These are phyloP conservation scores for Crenichthys baileyi DNA, from an alignment of 2,797 vertebrate genomes.

Conservation along the genomic window DNA sequence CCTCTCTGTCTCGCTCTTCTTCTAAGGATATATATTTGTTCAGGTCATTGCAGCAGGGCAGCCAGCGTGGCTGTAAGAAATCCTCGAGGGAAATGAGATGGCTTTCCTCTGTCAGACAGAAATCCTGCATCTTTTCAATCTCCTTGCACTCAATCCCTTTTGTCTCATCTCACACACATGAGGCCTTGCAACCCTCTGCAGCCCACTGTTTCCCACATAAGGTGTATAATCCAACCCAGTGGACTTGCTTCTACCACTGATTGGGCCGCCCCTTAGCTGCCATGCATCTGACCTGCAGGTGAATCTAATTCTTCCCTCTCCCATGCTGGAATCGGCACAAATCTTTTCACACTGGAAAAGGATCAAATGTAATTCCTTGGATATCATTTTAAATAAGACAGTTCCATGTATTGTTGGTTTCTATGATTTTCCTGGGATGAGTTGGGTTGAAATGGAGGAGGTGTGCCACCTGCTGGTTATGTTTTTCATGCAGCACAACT, in stretches of 20 bases:
- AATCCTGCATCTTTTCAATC: constrained; percentile 28
- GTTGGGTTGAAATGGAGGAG: constrained; percentile 15
- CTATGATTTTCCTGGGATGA: background rate
- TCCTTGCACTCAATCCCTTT: constrained; percentile 33
- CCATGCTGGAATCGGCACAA: constrained; percentile 31
- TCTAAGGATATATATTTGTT: constrained; percentile 39
- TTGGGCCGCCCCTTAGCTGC: constrained; percentile 28
- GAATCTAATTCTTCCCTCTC: constrained; percentile 38
- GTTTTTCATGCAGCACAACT: background rate
- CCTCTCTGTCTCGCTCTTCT: constrained; percentile 8
- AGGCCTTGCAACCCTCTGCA: constrained; percentile 35
- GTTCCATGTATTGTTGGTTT: constrained; percentile 35
- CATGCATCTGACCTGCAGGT: constrained; percentile 42
- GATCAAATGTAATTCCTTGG: constrained; percentile 56
- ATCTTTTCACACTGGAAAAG: constrained; percentile 60
- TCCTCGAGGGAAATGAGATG: constrained; percentile 54
- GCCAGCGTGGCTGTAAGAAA: constrained; percentile 28
- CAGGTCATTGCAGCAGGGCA: constrained; percentile 44
- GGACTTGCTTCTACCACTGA: constrained; percentile 49
- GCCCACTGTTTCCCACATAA: constrained; percentile 23
- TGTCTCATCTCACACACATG: constrained; percentile 48
- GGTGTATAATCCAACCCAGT: constrained; percentile 37
- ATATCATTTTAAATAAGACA: constrained; percentile 39
- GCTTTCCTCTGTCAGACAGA: constrained; percentile 52
- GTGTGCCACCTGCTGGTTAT: constrained; percentile 57